Evolutionary conservation across 1,140 invertebrate genomes (phyloP).

Genomic region (Brachionus koreanus): DNA sequence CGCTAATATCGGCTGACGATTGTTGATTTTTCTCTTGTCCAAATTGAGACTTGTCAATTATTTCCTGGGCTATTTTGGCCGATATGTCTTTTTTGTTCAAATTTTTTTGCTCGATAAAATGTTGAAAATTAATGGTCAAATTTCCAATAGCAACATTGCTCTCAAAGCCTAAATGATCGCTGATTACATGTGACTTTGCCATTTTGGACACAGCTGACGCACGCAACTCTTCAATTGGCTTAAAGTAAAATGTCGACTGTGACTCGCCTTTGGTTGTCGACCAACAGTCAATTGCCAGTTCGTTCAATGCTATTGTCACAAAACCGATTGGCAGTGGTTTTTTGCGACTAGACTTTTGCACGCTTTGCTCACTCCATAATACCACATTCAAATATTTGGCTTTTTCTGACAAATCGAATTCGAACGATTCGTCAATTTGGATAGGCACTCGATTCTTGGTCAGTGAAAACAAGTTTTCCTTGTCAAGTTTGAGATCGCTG

Average conservation of each 20-base stretch:
- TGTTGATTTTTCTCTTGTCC: not conserved
- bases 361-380: not conserved
- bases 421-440: not conserved
- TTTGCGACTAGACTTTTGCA: not conserved
- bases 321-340: conserved; percentile 19
- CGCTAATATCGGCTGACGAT: not conserved
- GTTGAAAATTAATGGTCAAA: not conserved
- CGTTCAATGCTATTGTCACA: conserved; percentile 1
- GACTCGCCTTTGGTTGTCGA: not conserved
- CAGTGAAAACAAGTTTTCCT: conserved; percentile 20
- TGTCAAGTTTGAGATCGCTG: not conserved
- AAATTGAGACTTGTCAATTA: not conserved
- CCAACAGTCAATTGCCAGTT: conserved; percentile 32
- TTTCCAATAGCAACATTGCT: conserved; percentile 6
- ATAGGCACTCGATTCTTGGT: not conserved
- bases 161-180: conserved; percentile 31
- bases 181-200: conserved; percentile 26
- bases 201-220: conserved; percentile 9
- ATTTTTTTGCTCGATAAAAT: not conserved
- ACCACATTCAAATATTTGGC: conserved; percentile 21
- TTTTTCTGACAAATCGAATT: not conserved
- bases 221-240: conserved; percentile 32
- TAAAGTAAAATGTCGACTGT: not conserved
- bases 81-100: not conserved
- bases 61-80: not conserved